Percentiles rank a stretch among this genome's conserved stretches.
phyloP scores from a whole-genome alignment of 2,888 invertebrate genomes.

The Latheticus oryzae region DNA sequence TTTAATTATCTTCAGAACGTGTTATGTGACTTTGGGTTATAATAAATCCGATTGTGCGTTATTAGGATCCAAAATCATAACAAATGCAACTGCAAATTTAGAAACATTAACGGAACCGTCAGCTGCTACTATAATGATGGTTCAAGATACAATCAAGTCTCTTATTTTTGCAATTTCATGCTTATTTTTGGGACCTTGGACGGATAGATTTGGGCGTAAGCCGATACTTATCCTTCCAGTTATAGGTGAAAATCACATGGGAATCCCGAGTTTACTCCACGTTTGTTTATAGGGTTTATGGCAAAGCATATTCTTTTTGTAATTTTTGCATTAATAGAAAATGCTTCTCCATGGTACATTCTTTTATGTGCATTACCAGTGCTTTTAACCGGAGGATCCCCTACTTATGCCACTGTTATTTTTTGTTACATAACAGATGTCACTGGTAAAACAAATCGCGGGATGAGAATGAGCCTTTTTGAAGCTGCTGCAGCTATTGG shows the following conservation, averaged over 20 bases:
- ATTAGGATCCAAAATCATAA: slow-evolving; percentile 69
- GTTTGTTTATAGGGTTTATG: slow-evolving; percentile 11
- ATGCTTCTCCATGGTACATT: slow-evolving; percentile 25
- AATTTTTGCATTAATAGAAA: slow-evolving; percentile 13
- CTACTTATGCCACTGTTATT: slow-evolving; percentile 22
- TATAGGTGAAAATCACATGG: too few relatives aligned
- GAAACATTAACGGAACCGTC: slow-evolving; percentile 74
- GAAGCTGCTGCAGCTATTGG: slow-evolving; percentile 12
- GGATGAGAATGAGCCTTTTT: slow-evolving; percentile 26
- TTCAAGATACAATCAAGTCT: slow-evolving; percentile 73
- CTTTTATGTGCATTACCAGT: slow-evolving; percentile 15
- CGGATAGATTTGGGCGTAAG: slow-evolving; percentile 81
- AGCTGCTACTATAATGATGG: slow-evolving; percentile 74
- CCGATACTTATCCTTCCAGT: slow-evolving; percentile 75
- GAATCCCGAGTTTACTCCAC: too few relatives aligned
- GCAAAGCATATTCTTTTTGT: not conserved
- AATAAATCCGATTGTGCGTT: slow-evolving; percentile 72
- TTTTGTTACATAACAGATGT: slow-evolving; percentile 26
- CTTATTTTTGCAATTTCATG: slow-evolving; percentile 76
- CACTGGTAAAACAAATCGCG: slow-evolving; percentile 18
- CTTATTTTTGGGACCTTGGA: slow-evolving; percentile 84
- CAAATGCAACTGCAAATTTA: slow-evolving; percentile 64
- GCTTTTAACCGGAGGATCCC: slow-evolving; percentile 14
- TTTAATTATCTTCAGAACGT: slow-evolving; percentile 67
- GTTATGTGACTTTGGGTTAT: slow-evolving; percentile 71